A percentile compares a stretch with the other conserved stretches of the same genome.
phyloP scores from a whole-genome alignment of 2,113 vertebrate species.

The Noturus placidus region DNA sequence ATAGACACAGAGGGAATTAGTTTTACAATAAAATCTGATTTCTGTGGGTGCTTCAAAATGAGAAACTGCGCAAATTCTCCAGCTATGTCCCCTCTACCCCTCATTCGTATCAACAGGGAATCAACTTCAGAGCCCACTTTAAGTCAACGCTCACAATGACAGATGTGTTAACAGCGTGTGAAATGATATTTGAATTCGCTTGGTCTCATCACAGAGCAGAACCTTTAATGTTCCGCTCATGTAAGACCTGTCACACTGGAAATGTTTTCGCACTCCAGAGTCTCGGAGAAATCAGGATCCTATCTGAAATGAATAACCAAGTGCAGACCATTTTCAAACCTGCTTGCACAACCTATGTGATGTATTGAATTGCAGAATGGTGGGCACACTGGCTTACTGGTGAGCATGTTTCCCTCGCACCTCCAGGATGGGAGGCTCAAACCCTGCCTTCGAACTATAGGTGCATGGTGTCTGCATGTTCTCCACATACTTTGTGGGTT shows the following conservation, averaged over 20 bases:
- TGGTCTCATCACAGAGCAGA: not conserved
- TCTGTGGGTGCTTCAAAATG: not conserved
- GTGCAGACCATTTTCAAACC: not conserved
- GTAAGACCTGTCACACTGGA: not conserved
- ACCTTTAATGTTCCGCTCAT: not conserved
- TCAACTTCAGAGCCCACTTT: not conserved
- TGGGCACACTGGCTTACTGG: too few species aligned
- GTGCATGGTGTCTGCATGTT: too few species aligned
- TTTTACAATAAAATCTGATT: not conserved
- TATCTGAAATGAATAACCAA: not conserved
- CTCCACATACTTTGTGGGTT: too few species aligned
- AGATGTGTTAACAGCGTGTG: not conserved
- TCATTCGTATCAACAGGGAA: not conserved
- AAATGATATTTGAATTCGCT: not conserved
- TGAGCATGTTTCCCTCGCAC: too few species aligned
- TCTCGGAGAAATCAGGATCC: not conserved
- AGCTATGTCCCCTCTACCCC: not conserved
- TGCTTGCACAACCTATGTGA: not conserved
- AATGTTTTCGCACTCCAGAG: not conserved
- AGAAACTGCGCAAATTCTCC: not conserved
- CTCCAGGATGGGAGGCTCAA: too few species aligned
- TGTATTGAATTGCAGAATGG: not conserved
- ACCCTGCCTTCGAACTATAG: too few species aligned
- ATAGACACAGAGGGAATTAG: not conserved
- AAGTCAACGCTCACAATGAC: not conserved